Base-by-base conservation (phyloP, 2,797 vertebrate species). In the Hoplostethus atlanticus region DNA sequence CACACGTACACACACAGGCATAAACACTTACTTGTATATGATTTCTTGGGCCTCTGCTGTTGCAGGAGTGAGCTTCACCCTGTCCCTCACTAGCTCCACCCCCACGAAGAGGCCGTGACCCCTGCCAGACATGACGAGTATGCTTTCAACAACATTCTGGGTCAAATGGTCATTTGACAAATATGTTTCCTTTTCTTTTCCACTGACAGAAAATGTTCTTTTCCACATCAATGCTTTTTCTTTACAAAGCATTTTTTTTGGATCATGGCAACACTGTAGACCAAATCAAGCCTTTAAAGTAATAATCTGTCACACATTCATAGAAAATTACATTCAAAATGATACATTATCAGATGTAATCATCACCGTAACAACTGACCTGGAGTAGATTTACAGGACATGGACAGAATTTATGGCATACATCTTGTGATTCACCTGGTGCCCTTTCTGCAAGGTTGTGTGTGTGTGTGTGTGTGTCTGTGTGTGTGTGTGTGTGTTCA, bases 31-130 rank as follows among this genome's bases (percentile, higher is more conserved):
- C 98, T 93, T 96, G 84, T 98, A 98, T 88, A 99, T 97, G 66
- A 99, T 72, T 57, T 98, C 96, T 68, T 98, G 97, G 2, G 98
- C 98, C 86, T 99, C 98, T 0, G 97, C 96, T 0, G 96, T 97
- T 28, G 98, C 98, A 0, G 98, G 97, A 0, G 93, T 97, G 73
- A 97, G 93, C 73, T 91, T 94, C 69, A 92, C 61, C 10, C 47
- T 87, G 85, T 99, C 97, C 82, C 84, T 97, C 87, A 99, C 97
- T 11, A 99, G 93, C 89, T 99, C 98, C 80, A 97, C 87, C 6
- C 98, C 98, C 6, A 98, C 83, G 86, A 99, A 99, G 34, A 99
- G 95, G 13, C 98, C 98, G 58, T 92, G 31, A 0, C 98, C 97
- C 86, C 98, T 99, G 89, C 40, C 78, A 72, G 42, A 80, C 10